Percentiles rank a stretch among this genome's conserved stretches.
phyloP scores from a whole-genome alignment of 2,888 invertebrate species.

The Temnothorax rugatulus region DNA sequence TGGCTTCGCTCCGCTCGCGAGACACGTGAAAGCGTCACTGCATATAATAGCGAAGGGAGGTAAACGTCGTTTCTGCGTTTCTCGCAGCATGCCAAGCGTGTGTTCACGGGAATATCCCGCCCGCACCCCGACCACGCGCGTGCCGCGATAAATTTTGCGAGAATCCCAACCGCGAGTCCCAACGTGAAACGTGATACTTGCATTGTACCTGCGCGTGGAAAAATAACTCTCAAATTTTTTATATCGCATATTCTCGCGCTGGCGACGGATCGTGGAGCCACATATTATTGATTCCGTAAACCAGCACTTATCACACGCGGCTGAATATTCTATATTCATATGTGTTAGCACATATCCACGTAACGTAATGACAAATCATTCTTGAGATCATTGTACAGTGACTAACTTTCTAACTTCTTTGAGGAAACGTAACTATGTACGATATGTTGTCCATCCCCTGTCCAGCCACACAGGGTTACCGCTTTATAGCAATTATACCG shows the following conservation, averaged over 20 bases:
- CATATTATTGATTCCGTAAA: background rate
- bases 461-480: slow-evolving; percentile 14
- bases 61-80: slow-evolving; percentile 59
- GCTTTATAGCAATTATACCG: slow-evolving; percentile 63
- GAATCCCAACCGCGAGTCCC: slow-evolving; percentile 58
- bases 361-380: background rate
- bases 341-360: background rate
- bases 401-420: too few species aligned
- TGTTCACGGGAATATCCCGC: slow-evolving; percentile 60
- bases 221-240: slow-evolving; percentile 27
- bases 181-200: slow-evolving; percentile 67
- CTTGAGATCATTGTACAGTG: background rate
- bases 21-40: slow-evolving; percentile 46
- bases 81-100: slow-evolving; percentile 63
- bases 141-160: slow-evolving; percentile 63
- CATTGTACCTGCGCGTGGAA: slow-evolving; percentile 49
- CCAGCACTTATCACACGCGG: too few species aligned
- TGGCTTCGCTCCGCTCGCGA: slow-evolving; percentile 40
- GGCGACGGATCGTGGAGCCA: background rate
- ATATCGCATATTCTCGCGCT: background rate
- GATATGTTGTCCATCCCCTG: slow-evolving; percentile 8
- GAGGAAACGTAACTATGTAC: slow-evolving; percentile 3
- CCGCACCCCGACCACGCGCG: slow-evolving; percentile 32
- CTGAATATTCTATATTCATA: background rate
- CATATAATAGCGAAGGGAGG: slow-evolving; percentile 59